A percentile compares a stretch with the other conserved stretches of the same genome.
phyloP scores from a whole-genome alignment of 2,888 invertebrate genomes.

The Amphipyra berbera region DNA sequence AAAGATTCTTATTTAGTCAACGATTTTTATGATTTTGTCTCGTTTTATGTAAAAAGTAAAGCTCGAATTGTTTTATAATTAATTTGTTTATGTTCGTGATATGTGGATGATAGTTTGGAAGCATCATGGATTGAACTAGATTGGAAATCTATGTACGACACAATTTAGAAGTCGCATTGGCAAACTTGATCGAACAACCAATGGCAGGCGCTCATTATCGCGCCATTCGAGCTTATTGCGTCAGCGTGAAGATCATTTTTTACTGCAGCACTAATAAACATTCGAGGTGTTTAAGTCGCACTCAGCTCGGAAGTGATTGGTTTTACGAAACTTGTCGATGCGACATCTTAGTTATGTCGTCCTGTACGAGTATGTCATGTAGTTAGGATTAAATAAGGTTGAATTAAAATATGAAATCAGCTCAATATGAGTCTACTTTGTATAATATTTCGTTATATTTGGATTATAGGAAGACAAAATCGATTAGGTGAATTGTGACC shows the following conservation, averaged over 20 bases:
- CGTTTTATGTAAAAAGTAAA: slow-evolving; percentile 30
- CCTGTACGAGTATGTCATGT: slow-evolving; percentile 7
- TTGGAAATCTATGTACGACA: too few relatives aligned
- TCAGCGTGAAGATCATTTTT: too few relatives aligned
- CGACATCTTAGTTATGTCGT: too few relatives aligned
- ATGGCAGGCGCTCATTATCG: too few relatives aligned
- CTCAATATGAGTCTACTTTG: slow-evolving; percentile 10
- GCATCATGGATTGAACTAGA: slow-evolving; percentile 18
- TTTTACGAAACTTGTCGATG: too few relatives aligned
- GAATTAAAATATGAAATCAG: slow-evolving; percentile 2
- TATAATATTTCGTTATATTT: neutral
- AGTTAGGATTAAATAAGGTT: slow-evolving; percentile 2
- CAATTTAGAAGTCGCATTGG: too few relatives aligned
- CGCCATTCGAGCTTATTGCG: too few relatives aligned
- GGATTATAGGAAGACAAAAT: slow-evolving; percentile 14
- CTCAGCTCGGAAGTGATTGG: too few relatives aligned
- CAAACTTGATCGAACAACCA: too few relatives aligned
- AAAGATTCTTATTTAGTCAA: slow-evolving; percentile 14
- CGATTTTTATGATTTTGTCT: slow-evolving; percentile 19
- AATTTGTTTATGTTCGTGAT: slow-evolving; percentile 54
- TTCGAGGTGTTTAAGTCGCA: too few relatives aligned
- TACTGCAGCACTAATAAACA: too few relatives aligned
- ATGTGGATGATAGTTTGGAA: slow-evolving; percentile 51
- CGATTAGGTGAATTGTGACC: slow-evolving; percentile 4
- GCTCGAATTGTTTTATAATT: slow-evolving; percentile 45